Evolutionary conservation across 2,797 vertebrate species (phyloP), one percentile per base, ranked within the genome.

Genomic region (Lacerta viridis): DNA sequence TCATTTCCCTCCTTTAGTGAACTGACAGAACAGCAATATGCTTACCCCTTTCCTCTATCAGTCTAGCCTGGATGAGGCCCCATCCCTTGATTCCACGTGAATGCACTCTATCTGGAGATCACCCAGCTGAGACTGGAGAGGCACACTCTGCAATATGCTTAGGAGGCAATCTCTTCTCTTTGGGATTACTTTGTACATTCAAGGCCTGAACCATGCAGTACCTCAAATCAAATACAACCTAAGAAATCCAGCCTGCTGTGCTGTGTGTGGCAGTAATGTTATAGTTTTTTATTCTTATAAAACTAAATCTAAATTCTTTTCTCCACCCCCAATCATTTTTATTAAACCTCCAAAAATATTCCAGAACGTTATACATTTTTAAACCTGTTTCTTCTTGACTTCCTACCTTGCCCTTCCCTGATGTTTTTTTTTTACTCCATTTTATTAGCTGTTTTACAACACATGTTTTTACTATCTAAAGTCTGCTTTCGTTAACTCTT

Each of bases 1-100:
- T 41, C 8, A 4, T 33, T 15, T 4, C 17, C 7, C 13, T 18
- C 8, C 3, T 46, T 59, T 50, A 66, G 74, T 93, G 88, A 95
- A 89, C 86, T 39, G 85, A 0, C 90, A 3, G 41, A 76, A 88
- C 39, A 84, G 36, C 81, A 86, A 7, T 69, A 89, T n/a, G 89
- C 81, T 64, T 85, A 20, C 13, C 69, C 66, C 1, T 0, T 74
- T 68, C 20, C 17, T 74, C 76, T n/a, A 39, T 43, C 55, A 10
- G 76, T 6, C 64, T 64, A 68, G 50, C 10, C 10, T 3, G 13
- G 61, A 64, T 64, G 7, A 68, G 66, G 17, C 6, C 29, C 29
- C 1, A 46, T 33, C 36, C 18, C 59, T 43, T 64, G 10, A 61
- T 7, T 5, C 55, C 25, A 15, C 7, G 25, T 5, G 25, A 85